Conservation (phyloP, 2,113 vertebrate species). For the Aspiorhynchus laticeps region DNA sequence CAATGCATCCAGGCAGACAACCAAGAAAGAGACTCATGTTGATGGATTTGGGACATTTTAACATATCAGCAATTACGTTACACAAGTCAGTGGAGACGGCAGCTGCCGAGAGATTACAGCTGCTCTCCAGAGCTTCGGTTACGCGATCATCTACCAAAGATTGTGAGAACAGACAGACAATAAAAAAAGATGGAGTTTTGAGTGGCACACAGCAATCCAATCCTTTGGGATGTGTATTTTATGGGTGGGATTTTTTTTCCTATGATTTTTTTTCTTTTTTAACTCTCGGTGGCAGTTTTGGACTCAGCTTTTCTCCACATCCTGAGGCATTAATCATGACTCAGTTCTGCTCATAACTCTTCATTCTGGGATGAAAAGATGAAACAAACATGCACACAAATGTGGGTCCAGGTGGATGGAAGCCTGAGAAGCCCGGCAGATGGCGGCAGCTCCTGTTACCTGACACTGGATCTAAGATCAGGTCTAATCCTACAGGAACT, state of each 20-base stretch:
- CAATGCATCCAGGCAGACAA: constrained; percentile 41
- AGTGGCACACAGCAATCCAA: constrained; percentile 10
- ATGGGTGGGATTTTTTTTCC: constrained; percentile 32
- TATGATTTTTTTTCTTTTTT: not conserved
- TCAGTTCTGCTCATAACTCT: constrained; percentile 51
- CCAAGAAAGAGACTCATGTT: constrained; percentile 51
- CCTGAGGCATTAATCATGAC: constrained; percentile 66
- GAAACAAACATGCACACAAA: constrained; percentile 59
- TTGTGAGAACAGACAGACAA: constrained; percentile 43
- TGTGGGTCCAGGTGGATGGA: constrained; percentile 33
- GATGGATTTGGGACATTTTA: constrained; percentile 45
- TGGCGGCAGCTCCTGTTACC: constrained; percentile 42
- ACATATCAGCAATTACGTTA: constrained; percentile 52
- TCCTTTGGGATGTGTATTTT: constrained; percentile 33
- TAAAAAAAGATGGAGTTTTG: constrained; percentile 40
- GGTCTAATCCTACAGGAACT: constrained; percentile 34
- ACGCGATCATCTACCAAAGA: constrained; percentile 28
- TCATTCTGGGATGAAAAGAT: constrained; percentile 50
- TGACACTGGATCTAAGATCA: constrained; percentile 48
- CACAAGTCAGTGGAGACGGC: constrained; percentile 55
- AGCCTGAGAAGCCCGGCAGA: constrained; percentile 44
- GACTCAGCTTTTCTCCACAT: constrained; percentile 53
- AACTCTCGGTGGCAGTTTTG: constrained; percentile 48
- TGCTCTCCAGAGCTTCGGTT: constrained; percentile 53
- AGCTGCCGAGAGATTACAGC: constrained; percentile 55